Conservation (phyloP, 2,797 vertebrate species). For the Typhlichthys eigenmanni region DNA sequence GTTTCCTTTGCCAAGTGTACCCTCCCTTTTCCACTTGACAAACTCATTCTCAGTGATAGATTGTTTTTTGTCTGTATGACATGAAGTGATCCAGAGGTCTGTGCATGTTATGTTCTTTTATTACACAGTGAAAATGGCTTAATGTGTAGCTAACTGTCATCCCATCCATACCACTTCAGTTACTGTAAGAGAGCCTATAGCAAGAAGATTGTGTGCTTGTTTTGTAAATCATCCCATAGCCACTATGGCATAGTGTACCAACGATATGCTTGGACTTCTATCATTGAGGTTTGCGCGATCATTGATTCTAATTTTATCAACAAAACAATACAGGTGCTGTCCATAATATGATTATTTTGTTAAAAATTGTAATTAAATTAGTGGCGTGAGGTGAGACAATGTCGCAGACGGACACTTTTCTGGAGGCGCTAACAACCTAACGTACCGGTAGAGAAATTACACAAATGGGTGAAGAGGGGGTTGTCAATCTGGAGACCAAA, state of each 20-base stretch:
- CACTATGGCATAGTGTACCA: not conserved
- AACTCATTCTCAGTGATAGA: constrained; percentile 36
- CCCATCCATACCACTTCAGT: not conserved
- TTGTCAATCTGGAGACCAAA: too few relatives aligned
- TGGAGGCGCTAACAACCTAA: too few relatives aligned
- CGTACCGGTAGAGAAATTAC: too few relatives aligned
- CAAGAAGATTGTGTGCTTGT: not conserved
- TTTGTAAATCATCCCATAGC: not conserved
- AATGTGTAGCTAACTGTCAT: not conserved
- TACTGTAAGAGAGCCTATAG: not conserved
- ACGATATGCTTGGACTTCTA: not conserved
- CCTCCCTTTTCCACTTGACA: constrained; percentile 19
- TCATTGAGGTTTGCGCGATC: not conserved
- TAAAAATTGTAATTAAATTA: too few relatives aligned
- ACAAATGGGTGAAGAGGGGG: too few relatives aligned
- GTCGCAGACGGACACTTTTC: too few relatives aligned
- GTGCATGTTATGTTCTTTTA: constrained; percentile 14
- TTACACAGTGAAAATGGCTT: constrained; percentile 7
- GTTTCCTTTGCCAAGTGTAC: constrained; percentile 34
- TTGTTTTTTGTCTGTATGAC: constrained; percentile 40
- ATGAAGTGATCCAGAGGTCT: constrained; percentile 19
- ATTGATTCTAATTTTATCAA: too few relatives aligned
- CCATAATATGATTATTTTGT: too few relatives aligned
- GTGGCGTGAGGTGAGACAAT: too few relatives aligned
- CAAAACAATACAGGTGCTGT: too few relatives aligned